Evolutionary conservation across 1,140 invertebrate genomes (phyloP).

Genomic region (Drosophila parabipectinata): DNA sequence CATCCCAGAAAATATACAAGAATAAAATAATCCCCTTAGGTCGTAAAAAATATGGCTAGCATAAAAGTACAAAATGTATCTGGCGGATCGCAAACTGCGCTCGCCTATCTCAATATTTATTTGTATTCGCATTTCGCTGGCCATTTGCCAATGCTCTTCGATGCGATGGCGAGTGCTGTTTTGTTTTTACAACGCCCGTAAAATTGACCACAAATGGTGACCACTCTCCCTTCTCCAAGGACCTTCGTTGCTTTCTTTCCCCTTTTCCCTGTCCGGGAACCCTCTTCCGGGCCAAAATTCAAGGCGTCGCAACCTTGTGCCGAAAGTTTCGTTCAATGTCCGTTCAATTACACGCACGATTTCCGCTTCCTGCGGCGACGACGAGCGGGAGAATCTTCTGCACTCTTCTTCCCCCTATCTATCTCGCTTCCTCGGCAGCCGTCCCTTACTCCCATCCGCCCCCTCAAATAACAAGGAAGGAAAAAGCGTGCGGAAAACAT

Average conservation of each 20-base stretch:
- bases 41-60: conserved; percentile 46
- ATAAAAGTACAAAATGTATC: conserved; percentile 50
- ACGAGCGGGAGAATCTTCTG: neutral
- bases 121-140: conserved; percentile 34
- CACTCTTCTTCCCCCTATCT: neutral
- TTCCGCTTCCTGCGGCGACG: conserved; percentile 72
- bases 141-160: conserved; percentile 44
- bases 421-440: too few relatives aligned
- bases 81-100: conserved; percentile 4
- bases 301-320: conserved; percentile 45
- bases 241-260: neutral
- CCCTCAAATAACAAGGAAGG: neutral
- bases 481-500: conserved; percentile 29
- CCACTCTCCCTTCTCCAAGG: neutral
- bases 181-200: conserved; percentile 74
- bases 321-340: conserved; percentile 76
- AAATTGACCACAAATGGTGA: conserved; percentile 72
- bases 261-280: too few relatives aligned
- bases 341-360: conserved; percentile 79
- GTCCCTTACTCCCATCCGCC: neutral
- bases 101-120: conserved; percentile 48
- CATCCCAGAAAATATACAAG: too few relatives aligned
- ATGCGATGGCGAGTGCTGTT: conserved; percentile 23
- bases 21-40: neutral
- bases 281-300: neutral